Evolutionary conservation across 2,797 vertebrate genomes (phyloP).

Genomic region (Remorina albescens): DNA sequence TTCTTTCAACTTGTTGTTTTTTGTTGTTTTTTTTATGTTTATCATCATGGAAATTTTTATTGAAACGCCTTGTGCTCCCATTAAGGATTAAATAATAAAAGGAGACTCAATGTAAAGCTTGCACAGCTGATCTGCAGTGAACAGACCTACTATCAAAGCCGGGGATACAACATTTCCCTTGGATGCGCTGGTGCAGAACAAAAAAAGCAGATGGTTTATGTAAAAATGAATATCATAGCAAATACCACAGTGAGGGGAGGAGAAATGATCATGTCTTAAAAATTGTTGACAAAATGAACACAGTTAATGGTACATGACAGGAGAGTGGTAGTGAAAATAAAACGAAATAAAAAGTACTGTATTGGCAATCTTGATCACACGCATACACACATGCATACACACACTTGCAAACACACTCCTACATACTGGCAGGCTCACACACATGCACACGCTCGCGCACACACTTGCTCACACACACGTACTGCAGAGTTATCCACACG

Average conservation of each 20-base stretch:
- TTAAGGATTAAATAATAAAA: conserved; percentile 79
- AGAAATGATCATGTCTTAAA: conserved; percentile 77
- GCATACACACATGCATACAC: conserved; percentile 62
- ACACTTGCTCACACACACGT: conserved; percentile 37
- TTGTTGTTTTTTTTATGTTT: conserved; percentile 82
- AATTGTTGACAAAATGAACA: conserved; percentile 78
- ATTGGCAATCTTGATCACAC: conserved; percentile 73
- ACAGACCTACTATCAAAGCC: conserved; percentile 73
- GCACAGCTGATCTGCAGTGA: conserved; percentile 69
- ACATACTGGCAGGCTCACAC: conserved; percentile 25
- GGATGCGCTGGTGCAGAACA: conserved; percentile 72
- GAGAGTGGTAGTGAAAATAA: conserved; percentile 78
- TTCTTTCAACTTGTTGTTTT: conserved; percentile 51
- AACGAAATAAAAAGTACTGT: conserved; percentile 78
- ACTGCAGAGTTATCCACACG: conserved; percentile 56
- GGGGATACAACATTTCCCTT: conserved; percentile 74
- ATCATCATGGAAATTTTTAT: conserved; percentile 82
- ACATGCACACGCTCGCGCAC: conserved; percentile 45
- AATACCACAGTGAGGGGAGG: conserved; percentile 78
- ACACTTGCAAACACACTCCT: conserved; percentile 56
- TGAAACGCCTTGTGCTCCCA: conserved; percentile 79
- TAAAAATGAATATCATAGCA: conserved; percentile 83
- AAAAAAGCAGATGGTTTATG: conserved; percentile 81
- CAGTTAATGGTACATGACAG: conserved; percentile 76
- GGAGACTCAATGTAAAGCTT: conserved; percentile 78